Percentiles rank a stretch among this genome's conserved stretches.
Evolutionary conservation across 2,888 invertebrate species (phyloP).

Genomic region (Metopia argyrocephala): DNA sequence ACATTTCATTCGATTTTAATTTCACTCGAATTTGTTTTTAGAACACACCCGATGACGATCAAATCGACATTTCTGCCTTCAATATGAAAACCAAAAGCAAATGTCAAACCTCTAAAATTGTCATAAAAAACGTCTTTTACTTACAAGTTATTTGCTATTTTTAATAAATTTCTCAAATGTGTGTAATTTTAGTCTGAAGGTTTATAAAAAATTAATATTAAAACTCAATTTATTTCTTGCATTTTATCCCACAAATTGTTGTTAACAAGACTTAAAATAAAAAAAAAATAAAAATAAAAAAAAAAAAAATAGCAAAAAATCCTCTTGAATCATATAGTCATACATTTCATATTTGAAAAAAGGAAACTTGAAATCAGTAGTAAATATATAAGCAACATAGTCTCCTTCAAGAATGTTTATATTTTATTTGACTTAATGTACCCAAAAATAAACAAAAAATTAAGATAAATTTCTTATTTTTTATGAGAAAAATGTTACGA

Average conservation of each 20-base stretch:
- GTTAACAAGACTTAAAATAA: not conserved
- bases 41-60: no score
- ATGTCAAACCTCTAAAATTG: no score
- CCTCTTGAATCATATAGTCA: conserved; percentile 14
- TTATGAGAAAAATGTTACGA: no score
- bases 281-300: not conserved
- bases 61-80: no score
- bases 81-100: no score
- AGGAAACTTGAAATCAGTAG: not conserved
- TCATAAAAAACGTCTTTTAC: no score
- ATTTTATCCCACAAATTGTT: not conserved
- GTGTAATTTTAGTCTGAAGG: no score
- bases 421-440: conserved; percentile 15
- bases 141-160: no score
- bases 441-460: not conserved
- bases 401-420: not conserved
- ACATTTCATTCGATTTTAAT: no score
- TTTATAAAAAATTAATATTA: no score
- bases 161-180: no score
- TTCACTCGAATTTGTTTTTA: no score
- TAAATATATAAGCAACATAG: not conserved
- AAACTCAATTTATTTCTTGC: not conserved
- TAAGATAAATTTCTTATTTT: not conserved
- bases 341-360: not conserved
- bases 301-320: not conserved